phyloP scores from a whole-genome alignment of 2,113 vertebrate genomes.

The Actenoides lindsayi region DNA sequence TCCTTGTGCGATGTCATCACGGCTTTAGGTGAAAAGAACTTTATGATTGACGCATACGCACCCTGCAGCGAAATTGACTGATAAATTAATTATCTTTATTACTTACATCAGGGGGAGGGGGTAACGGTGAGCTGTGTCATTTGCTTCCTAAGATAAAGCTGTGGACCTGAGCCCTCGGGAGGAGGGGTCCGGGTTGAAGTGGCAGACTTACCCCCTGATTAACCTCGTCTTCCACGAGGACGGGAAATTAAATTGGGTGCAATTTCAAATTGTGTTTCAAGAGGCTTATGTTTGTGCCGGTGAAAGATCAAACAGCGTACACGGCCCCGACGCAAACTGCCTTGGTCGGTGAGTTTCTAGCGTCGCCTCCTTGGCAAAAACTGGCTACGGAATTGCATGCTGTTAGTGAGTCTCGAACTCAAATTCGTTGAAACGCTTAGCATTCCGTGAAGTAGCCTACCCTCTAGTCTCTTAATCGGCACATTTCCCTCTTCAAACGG shows the following conservation, averaged over 20 bases:
- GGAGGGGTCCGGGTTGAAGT: neutral
- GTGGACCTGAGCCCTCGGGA: neutral
- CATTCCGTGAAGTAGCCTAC: neutral
- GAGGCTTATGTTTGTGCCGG: neutral
- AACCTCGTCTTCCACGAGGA: neutral
- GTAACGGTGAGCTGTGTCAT: neutral
- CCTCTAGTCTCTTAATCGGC: neutral
- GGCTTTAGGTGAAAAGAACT: neutral
- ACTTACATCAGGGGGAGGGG: neutral
- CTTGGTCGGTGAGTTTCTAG: neutral
- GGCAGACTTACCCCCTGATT: constrained; percentile 27
- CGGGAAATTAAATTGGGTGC: neutral
- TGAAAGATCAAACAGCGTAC: neutral
- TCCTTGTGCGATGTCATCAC: fast-evolving
- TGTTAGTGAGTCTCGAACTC: neutral
- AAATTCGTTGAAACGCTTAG: neutral
- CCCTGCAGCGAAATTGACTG: neutral
- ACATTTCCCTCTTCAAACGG: neutral
- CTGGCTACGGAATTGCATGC: neutral
- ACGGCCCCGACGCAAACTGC: neutral
- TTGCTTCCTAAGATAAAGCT: constrained; percentile 7
- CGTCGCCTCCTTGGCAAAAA: neutral
- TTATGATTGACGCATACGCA: neutral
- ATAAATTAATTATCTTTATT: neutral
- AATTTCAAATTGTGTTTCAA: neutral